A percentile compares a stretch with the other conserved stretches of the same genome.
Conservation (phyloP, 2,113 vertebrate species). For the Arizona elegans region DNA sequence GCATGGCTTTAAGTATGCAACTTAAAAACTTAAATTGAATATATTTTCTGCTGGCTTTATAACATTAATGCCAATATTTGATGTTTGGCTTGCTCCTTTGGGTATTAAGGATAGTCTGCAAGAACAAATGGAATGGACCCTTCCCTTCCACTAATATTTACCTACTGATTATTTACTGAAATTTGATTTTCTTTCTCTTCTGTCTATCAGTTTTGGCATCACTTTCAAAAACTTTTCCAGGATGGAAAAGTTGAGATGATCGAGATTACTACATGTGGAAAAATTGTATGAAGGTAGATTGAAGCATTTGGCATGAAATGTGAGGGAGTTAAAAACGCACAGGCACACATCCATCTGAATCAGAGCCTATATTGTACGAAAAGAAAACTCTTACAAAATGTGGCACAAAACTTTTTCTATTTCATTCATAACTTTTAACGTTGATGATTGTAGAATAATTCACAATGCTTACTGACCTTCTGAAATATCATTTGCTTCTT, state of each 20-base stretch:
- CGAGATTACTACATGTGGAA: background rate
- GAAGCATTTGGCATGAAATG: background rate
- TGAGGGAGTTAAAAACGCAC: background rate
- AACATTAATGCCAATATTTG: background rate
- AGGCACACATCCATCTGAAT: background rate
- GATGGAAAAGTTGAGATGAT: background rate
- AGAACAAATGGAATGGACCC: background rate
- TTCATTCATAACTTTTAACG: background rate
- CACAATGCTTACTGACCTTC: background rate
- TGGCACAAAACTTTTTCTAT: background rate
- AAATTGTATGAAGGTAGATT: background rate
- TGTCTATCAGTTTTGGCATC: background rate
- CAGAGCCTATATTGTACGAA: background rate
- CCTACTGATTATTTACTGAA: background rate
- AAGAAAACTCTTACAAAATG: background rate
- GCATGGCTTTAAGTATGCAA: background rate
- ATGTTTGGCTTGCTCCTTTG: background rate
- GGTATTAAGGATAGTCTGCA: background rate
- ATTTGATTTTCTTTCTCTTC: background rate
- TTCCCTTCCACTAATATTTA: background rate
- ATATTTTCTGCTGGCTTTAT: background rate
- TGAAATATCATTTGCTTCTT: background rate
- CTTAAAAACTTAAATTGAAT: background rate
- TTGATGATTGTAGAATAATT: background rate
- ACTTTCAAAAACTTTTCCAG: background rate